Percentiles rank a stretch among this genome's conserved stretches.
Evolutionary conservation across 2,797 vertebrate genomes (phyloP).

Genomic region (Xerus rutilus): DNA sequence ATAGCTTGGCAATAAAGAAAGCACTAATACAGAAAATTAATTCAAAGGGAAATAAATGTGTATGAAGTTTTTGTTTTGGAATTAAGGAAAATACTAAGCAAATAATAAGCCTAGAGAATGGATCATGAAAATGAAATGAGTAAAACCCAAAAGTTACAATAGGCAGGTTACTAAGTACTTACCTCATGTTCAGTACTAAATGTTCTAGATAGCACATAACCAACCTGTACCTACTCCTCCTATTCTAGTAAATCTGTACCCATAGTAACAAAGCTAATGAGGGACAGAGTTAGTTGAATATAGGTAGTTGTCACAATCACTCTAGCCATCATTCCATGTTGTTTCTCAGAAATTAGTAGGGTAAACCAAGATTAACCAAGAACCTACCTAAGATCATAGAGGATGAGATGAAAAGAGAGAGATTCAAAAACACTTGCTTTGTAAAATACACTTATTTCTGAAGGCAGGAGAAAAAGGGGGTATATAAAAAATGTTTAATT

Average conservation of each 20-base stretch:
- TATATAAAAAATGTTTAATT: neutral
- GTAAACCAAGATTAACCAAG: neutral
- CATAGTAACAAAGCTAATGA: neutral
- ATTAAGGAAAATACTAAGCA: neutral
- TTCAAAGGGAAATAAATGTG: neutral
- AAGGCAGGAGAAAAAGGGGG: neutral
- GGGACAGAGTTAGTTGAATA: neutral
- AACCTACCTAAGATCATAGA: neutral
- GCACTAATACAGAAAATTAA: neutral
- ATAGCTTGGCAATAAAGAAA: neutral
- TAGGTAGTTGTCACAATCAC: neutral
- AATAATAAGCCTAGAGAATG: neutral
- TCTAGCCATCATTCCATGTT: neutral
- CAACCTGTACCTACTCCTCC: neutral
- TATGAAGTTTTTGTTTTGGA: neutral
- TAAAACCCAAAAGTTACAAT: accelerated
- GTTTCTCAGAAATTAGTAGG: neutral
- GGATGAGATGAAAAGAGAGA: neutral
- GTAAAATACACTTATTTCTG: neutral
- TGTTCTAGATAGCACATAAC: neutral
- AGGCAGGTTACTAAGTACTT: neutral
- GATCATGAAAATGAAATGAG: neutral
- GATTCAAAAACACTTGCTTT: neutral
- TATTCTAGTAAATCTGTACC: neutral
- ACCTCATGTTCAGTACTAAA: neutral